These are phyloP conservation scores for Damaliscus lunatus DNA, from an alignment of 2,113 vertebrate genomes.

Conservation along the genomic window DNA sequence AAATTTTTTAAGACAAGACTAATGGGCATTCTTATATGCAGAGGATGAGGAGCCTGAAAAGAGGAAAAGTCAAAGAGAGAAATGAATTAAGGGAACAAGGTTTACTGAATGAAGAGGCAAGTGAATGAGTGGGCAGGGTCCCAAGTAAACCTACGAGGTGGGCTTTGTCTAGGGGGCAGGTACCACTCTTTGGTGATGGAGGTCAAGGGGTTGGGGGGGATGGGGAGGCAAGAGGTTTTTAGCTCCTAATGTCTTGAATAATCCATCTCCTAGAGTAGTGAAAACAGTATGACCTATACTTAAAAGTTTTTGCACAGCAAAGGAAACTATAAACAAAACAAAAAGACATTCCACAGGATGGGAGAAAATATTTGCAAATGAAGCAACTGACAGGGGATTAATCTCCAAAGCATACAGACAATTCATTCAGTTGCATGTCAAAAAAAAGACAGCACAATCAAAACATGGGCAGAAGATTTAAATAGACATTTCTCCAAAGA, in stretches of 20 bases:
- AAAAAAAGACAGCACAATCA: background rate
- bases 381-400: background rate
- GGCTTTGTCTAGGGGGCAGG: background rate
- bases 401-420: background rate
- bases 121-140: background rate
- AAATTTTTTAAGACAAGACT: background rate
- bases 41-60: background rate
- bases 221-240: background rate
- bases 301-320: background rate
- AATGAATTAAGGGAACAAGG: background rate
- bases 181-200: background rate
- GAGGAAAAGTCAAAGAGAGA: background rate
- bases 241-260: background rate
- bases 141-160: background rate
- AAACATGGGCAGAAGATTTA: background rate
- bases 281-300: background rate
- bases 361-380: background rate
- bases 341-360: background rate
- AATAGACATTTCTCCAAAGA: background rate
- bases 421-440: background rate
- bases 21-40: background rate
- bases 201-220: rapidly evolving
- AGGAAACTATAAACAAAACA: background rate
- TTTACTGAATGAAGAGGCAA: background rate
- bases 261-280: background rate